These are phyloP conservation scores for Bufotes viridis DNA, from an alignment of 2,797 vertebrate species.

Conservation along the genomic window DNA sequence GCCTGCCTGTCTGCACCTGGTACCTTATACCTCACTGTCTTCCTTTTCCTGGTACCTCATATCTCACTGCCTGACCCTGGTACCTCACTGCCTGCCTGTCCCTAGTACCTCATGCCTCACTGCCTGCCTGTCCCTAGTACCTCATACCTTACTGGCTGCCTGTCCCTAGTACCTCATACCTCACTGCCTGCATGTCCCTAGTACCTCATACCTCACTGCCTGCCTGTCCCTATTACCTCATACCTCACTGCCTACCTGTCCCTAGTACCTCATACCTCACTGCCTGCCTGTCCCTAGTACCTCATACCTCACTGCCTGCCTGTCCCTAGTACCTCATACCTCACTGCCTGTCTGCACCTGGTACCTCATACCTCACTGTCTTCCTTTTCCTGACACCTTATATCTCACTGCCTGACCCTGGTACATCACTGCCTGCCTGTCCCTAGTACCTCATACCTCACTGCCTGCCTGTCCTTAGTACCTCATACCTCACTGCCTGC, in stretches of 20 bases:
- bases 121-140: background rate
- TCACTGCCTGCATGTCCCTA: background rate
- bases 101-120: background rate
- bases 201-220: background rate
- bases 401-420: too few species aligned
- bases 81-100: background rate
- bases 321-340: background rate
- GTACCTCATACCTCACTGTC: background rate
- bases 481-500: background rate
- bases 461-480: too few species aligned
- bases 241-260: background rate
- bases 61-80: background rate
- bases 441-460: too few species aligned
- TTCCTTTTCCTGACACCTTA: background rate
- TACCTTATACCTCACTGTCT: too few species aligned
- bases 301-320: background rate
- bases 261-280: background rate
- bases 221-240: background rate
- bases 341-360: background rate
- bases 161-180: background rate
- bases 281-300: too few species aligned
- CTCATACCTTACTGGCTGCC: background rate
- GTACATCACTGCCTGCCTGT: background rate
- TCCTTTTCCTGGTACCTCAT: background rate
- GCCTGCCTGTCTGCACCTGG: too few species aligned